Base-by-base conservation (phyloP, 2,888 invertebrate genomes). In the Apamea monoglypha region DNA sequence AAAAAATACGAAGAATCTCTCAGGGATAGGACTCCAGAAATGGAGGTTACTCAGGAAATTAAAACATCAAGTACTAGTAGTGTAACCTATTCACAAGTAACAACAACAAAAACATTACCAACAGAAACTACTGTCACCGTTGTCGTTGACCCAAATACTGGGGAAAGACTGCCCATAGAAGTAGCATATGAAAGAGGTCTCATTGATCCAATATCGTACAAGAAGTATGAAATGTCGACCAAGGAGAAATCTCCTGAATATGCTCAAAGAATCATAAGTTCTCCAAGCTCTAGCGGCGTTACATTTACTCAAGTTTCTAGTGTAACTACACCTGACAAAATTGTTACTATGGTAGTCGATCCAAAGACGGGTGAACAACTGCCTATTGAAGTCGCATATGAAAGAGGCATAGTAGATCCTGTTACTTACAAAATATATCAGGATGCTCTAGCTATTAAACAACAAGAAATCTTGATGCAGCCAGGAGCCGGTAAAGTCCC, bases 81-180 rank as follows among this genome's bases (percentile, higher is more conserved):
- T 76, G 90, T 92, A 14, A 91, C 92, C 10, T 91, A 91, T 80
- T 91, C 93, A 59, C 92, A 93, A 88, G 88, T 92, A 29, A 91
- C 89, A 12, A 89, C 89, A 36, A 89, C 90, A 82, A 91, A 86
- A 69, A 84, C 90, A 5, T 87, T 90, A 53, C 91, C 91, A 47
- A 77, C 87, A 16, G 87, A 87, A 83, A 95, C 90, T 80, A 95
- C 97, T 3, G 97, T 98, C 94, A 97, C 98, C 4, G 96, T 97
- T 74, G 85, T 89, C 59, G 85, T 89, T 61, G 98, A 99, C 95
- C 98, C 99, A 0, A 97, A 97, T 84, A 98, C 98, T 8, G 98
- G 98, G 3, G 97, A 98, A 92, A 97, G 98, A 90, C 97, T 99
- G 84, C 98, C 98, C 16, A 97, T 98, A 78, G 98, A 98, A 92